Conservation (phyloP, 2,113 vertebrate species). For the Chitala chitala region DNA sequence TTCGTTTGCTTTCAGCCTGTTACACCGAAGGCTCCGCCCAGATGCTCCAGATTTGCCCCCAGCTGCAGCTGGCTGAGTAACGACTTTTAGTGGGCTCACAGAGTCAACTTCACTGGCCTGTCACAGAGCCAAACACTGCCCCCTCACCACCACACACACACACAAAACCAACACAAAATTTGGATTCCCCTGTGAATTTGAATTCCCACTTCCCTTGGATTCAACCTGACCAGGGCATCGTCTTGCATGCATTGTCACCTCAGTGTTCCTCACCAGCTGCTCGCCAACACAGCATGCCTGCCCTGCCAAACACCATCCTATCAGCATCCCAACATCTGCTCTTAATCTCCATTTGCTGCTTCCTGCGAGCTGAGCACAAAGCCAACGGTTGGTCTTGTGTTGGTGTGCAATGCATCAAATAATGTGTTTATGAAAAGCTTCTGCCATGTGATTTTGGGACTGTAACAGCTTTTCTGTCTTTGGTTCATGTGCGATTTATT, state of each 20-base stretch:
- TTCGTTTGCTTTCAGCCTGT: no score
- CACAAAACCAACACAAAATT: neutral
- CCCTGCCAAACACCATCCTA: no score
- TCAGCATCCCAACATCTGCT: no score
- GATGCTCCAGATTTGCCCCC: neutral
- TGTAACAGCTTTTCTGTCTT: neutral
- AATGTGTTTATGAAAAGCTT: no score
- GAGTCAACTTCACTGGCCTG: neutral
- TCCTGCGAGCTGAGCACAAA: neutral
- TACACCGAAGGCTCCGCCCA: neutral
- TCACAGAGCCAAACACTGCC: neutral
- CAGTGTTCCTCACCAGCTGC: no score
- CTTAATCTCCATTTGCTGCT: no score
- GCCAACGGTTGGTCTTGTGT: neutral
- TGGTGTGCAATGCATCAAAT: no score
- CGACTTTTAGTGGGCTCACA: neutral
- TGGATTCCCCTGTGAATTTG: neutral
- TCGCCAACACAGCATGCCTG: no score
- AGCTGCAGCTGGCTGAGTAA: neutral
- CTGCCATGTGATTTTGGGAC: neutral
- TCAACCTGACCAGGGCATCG: neutral
- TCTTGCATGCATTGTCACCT: no score
- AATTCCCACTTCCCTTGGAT: neutral
- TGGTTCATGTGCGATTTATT: neutral
- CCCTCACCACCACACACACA: neutral